Evolutionary conservation across 2,888 invertebrate genomes (phyloP), one percentile per base, ranked within the genome.

Genomic region (Julus scanicus): DNA sequence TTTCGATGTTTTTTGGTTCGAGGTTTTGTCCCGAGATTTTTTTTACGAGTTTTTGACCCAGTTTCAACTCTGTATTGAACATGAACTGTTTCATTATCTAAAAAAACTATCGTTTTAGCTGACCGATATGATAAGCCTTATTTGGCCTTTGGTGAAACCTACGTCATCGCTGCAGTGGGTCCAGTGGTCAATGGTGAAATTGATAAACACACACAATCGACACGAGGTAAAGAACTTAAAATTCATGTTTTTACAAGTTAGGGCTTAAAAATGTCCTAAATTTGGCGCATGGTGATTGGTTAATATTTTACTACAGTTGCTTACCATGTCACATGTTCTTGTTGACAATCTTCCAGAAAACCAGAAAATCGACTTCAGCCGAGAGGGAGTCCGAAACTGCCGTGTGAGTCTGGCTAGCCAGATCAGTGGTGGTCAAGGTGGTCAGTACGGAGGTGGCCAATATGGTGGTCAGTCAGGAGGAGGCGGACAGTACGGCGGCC

Each of bases 141-240:
- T 87, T 94, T 95, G 0, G 93, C 94, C 1, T 94, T 95, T 40
- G 93, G 95, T 0, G 95, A 95, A 49, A 95, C 96, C 40, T 96
- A 95, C 44, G 95, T 97, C 4, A 96, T 98, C 88, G 97, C 97
- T 0, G 97, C 97, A 5, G 96, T 97, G 90, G 97, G 98, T 0
- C 95, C 96, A 0, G 93, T 98, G 49, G 97, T 97, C 93, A 93
- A 94, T 0, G 93, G 95, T 88, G 97, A 97, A 92, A 97, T 97
- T 6, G 97, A 97, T 91, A 96, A 97, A 0, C 97, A 97, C 92
- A 94, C 95, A 89, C 94, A 94, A 91, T 95, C 95, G 90, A 96
- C 95, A 0, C 94, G 94, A 89, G 92, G 93, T 93, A 90, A 90
- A 90, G 8, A 8, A 17, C 48, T 8, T 44, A 44, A 44, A 83